Base-by-base conservation (phyloP, 2,113 vertebrate species). In the Halichoerus grypus region DNA sequence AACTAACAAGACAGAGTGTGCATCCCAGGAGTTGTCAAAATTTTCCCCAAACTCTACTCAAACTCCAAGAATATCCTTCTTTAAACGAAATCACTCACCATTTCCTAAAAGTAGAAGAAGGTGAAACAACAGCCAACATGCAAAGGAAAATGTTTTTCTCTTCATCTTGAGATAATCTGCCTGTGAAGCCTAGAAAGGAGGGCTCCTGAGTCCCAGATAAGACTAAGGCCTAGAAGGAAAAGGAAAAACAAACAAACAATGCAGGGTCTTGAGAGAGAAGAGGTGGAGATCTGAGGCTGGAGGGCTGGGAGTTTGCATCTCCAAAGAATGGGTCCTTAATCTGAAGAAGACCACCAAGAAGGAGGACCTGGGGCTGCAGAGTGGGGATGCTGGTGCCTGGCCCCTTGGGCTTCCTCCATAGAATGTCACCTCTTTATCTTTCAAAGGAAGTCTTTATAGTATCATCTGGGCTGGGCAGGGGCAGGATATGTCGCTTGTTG, bases 51-150 rank as follows among this genome's bases (percentile, higher is more conserved):
- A 84, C 16, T n/a, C 69, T 33, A 39, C 31, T 72, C n/a, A 77
- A 16, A 42, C 39, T 63, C 71, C 36, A 84, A 53, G 12, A 59
- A n/a, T 72, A 42, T 28, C 19, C 9, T 71, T 15, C 63, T 88
- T 59, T 31, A 19, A 72, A 72, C 39, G 53, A 80, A 39, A 61
- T 61, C 28, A 94, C 88, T 94, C 39, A 81, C 71, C 63, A 31
- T 72, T 80, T 65, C 94, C 89, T 63, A 80, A 81, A 81, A 81
- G 69, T 24, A 94, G 84, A 42, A 96, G 72, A 83, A 96, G 55
- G 9, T 80, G 57, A 88, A 88, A 51, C 65, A 72, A 33, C 14
- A 85, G 16, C 24, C 63, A 84, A 28, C 13, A 18, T 18, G 31
- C 18, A 31, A 84, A 42, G 16, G 22, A 24, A 72, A 33, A 53